Conservation (phyloP, 1,140 invertebrate genomes). For the Ips typographus region DNA sequence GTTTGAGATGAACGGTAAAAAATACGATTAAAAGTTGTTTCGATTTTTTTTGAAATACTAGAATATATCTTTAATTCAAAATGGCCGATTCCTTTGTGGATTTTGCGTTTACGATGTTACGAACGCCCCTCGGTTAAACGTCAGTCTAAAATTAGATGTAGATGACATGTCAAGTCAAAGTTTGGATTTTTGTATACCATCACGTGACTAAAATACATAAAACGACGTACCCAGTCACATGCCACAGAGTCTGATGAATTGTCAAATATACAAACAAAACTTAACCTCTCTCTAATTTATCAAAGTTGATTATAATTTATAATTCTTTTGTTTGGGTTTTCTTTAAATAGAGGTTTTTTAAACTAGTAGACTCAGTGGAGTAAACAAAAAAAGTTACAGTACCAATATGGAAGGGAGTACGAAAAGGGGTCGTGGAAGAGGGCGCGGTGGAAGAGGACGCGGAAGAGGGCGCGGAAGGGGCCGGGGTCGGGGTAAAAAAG, state of each 20-base stretch:
- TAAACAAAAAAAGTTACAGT: too few species aligned
- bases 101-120: constrained; percentile 33
- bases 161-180: neutral
- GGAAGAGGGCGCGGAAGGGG: constrained; percentile 69
- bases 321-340: too few species aligned
- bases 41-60: constrained; percentile 14
- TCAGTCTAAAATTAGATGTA: constrained; percentile 7
- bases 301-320: too few species aligned
- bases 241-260: too few species aligned
- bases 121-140: constrained; percentile 46
- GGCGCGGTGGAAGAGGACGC: constrained; percentile 63
- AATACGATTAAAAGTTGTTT: constrained; percentile 19
- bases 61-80: constrained; percentile 34
- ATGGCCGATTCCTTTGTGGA: constrained; percentile 46
- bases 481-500: constrained; percentile 70
- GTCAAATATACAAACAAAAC: too few species aligned
- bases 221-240: too few species aligned
- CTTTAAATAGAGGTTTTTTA: too few species aligned
- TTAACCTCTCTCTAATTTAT: too few species aligned
- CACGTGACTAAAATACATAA: neutral
- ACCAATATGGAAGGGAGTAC: constrained; percentile 41
- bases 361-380: too few species aligned
- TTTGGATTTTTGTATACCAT: neutral
- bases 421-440: constrained; percentile 56
- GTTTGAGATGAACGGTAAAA: constrained; percentile 39